These are phyloP conservation scores for Porites australiensis DNA, from an alignment of 64 coral and sea anemone genomes.

Conservation along the genomic window DNA sequence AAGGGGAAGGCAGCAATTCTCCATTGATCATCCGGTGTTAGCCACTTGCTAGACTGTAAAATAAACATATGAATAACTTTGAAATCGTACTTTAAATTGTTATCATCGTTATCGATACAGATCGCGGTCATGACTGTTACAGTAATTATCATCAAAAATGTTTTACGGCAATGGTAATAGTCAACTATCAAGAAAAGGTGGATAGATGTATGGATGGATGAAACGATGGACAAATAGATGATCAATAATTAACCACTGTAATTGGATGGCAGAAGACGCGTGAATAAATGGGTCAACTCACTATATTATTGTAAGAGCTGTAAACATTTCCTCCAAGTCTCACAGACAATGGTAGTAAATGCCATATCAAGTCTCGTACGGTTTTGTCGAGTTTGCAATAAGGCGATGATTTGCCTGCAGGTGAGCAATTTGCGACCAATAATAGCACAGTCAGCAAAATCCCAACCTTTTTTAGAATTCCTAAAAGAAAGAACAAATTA, in stretches of 20 bases:
- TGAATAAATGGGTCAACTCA: background rate
- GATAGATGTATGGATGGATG: background rate
- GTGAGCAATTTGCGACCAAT: background rate
- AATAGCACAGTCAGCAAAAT: background rate
- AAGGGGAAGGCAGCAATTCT: background rate
- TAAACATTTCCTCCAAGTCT: constrained; percentile 27
- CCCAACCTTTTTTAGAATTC: no score
- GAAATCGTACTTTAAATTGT: no score
- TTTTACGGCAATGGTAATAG: background rate
- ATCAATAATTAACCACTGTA: no score
- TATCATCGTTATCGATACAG: no score
- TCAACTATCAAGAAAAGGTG: background rate
- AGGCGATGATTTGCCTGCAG: background rate
- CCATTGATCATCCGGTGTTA: constrained; percentile 4
- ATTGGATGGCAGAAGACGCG: no score
- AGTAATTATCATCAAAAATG: no score
- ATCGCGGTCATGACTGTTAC: no score
- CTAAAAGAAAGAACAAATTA: no score
- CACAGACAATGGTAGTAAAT: constrained; percentile 23
- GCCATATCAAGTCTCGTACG: background rate
- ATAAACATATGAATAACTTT: background rate
- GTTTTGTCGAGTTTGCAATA: constrained; percentile 14
- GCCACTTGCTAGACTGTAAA: constrained; percentile 25
- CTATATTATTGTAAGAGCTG: background rate
- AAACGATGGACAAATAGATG: background rate